phyloP scores from a whole-genome alignment of 2,797 vertebrate species.

The Chlorospingus flavigularis region DNA sequence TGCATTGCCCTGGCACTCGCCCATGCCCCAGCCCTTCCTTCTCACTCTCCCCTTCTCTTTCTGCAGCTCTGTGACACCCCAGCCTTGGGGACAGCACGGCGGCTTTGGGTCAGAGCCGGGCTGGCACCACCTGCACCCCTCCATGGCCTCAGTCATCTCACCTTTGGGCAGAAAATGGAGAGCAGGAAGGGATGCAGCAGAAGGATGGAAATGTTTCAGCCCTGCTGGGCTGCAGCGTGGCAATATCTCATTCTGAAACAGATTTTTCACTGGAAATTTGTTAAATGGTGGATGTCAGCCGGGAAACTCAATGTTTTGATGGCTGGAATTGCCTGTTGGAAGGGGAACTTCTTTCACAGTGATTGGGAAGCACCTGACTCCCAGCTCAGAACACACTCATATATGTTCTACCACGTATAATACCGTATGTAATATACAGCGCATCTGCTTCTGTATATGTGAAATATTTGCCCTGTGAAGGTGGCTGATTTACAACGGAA shows the following conservation, averaged over 20 bases:
- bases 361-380: background rate
- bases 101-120: background rate
- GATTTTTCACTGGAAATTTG: background rate
- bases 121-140: background rate
- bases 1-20: background rate
- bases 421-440: background rate
- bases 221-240: fast-evolving
- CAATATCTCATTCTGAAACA: background rate
- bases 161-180: fast-evolving
- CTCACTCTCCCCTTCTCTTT: fast-evolving
- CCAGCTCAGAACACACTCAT: background rate
- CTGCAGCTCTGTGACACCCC: background rate
- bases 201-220: background rate
- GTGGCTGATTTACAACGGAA: background rate
- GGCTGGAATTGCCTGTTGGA: background rate
- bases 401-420: fast-evolving
- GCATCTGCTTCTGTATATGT: too few relatives aligned
- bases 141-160: fast-evolving
- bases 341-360: background rate
- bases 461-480: background rate
- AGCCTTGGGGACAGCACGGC: background rate
- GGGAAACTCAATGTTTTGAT: background rate
- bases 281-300: background rate
- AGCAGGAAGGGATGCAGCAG: background rate
- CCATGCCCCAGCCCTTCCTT: fast-evolving